These are phyloP conservation scores for Zoanthus solanderi DNA, from an alignment of 92 coral and sea anemone species.

Conservation along the genomic window DNA sequence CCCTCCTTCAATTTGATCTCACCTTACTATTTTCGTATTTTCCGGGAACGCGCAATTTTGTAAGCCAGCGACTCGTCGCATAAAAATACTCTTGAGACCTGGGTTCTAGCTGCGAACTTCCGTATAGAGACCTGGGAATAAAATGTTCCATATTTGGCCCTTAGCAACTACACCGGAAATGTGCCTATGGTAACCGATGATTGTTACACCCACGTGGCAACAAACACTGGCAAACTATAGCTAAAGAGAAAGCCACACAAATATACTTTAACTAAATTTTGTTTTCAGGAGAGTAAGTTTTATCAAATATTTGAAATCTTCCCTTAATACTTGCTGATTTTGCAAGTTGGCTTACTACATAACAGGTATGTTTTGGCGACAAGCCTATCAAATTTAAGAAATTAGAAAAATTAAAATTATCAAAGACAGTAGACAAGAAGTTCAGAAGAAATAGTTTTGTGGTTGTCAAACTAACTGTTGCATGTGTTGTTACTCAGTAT, in stretches of 20 bases:
- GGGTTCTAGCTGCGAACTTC: not conserved
- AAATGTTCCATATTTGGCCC: conserved; percentile 23
- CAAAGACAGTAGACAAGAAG: not conserved
- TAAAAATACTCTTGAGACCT: not conserved
- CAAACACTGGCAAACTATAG: not conserved
- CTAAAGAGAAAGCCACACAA: not conserved
- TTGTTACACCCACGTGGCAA: conserved; percentile 50
- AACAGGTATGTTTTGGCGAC: not conserved
- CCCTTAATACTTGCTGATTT: not conserved
- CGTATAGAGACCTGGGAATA: not conserved
- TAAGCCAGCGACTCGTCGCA: conserved; percentile 24
- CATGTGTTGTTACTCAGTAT: not conserved
- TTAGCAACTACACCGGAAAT: conserved; percentile 45
- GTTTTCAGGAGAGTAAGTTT: not conserved
- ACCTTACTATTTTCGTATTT: not conserved
- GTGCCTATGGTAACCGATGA: conserved; percentile 76
- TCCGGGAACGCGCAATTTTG: conserved; percentile 2
- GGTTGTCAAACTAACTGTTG: not conserved
- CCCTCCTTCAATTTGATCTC: not conserved
- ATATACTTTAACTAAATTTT: not conserved
- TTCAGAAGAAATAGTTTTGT: not conserved
- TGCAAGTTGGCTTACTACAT: not conserved
- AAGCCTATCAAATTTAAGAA: not conserved
- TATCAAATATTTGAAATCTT: not conserved
- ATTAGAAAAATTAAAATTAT: not conserved